These are phyloP conservation scores for Platichthys flesus DNA, from an alignment of 2,113 vertebrate species.

Conservation along the genomic window DNA sequence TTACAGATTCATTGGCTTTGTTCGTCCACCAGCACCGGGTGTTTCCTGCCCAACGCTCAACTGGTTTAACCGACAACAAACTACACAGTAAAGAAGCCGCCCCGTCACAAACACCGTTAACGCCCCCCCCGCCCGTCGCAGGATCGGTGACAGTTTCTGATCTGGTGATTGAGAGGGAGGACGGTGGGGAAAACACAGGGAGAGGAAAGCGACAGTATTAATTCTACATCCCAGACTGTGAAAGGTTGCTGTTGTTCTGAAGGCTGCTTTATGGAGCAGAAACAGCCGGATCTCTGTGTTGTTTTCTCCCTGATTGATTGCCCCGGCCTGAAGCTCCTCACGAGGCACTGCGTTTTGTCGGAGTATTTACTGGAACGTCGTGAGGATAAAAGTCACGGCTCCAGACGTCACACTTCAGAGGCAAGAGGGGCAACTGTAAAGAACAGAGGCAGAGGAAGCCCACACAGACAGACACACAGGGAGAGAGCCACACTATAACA, in stretches of 20 bases:
- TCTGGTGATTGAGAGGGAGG: slow-evolving; percentile 51
- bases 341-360: slow-evolving; percentile 67
- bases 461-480: slow-evolving; percentile 40
- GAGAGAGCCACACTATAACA: neutral
- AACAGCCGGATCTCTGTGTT: slow-evolving; percentile 73
- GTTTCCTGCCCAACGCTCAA: slow-evolving; percentile 35
- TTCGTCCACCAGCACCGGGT: slow-evolving; percentile 17
- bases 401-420: slow-evolving; percentile 50
- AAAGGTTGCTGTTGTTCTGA: slow-evolving; percentile 73
- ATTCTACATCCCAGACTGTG: slow-evolving; percentile 61
- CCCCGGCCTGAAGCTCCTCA: slow-evolving; percentile 70
- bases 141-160: slow-evolving; percentile 57
- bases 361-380: slow-evolving; percentile 79
- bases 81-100: slow-evolving; percentile 25
- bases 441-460: slow-evolving; percentile 37
- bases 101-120: slow-evolving; percentile 48
- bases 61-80: slow-evolving; percentile 25
- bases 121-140: slow-evolving; percentile 21
- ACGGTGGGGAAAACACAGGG: slow-evolving; percentile 38
- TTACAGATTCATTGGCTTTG: slow-evolving; percentile 43
- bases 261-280: slow-evolving; percentile 78
- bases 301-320: slow-evolving; percentile 81
- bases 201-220: slow-evolving; percentile 59
- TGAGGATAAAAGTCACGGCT: slow-evolving; percentile 77
- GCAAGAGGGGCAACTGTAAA: slow-evolving; percentile 46